These are phyloP conservation scores for Lepus timidus DNA, from an alignment of 2,113 vertebrate species.

Conservation along the genomic window DNA sequence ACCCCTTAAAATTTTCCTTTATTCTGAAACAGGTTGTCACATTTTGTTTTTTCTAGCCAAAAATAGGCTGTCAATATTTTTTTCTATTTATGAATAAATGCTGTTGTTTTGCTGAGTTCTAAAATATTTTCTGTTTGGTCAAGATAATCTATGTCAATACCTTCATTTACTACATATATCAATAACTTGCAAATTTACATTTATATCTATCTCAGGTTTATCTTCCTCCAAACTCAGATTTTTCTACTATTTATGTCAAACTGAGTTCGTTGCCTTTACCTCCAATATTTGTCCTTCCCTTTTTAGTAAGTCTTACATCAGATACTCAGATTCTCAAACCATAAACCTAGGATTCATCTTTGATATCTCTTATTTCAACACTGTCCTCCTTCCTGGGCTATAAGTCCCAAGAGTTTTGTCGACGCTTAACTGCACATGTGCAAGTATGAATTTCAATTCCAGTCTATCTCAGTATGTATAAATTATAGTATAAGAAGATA, in stretches of 20 bases:
- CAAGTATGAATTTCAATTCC: background rate
- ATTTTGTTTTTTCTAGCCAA: background rate
- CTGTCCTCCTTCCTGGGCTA: background rate
- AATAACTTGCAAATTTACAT: conserved; percentile 25
- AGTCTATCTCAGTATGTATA: background rate
- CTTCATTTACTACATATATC: background rate
- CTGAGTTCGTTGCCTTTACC: background rate
- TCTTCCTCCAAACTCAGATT: background rate
- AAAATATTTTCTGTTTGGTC: background rate
- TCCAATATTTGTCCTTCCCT: background rate
- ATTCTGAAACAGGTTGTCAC: background rate
- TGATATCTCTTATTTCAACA: background rate
- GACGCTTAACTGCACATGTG: background rate
- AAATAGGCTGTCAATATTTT: background rate
- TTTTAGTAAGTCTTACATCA: background rate
- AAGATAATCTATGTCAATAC: background rate
- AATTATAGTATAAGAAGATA: background rate
- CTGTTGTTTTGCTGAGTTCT: background rate
- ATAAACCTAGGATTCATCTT: background rate
- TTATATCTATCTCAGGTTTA: background rate
- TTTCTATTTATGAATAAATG: background rate
- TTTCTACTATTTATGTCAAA: background rate
- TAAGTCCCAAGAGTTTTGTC: background rate
- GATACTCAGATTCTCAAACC: background rate
- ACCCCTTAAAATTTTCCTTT: background rate